These are phyloP conservation scores for Myotis yumanensis DNA, from an alignment of 2,113 vertebrate species.

Conservation along the genomic window DNA sequence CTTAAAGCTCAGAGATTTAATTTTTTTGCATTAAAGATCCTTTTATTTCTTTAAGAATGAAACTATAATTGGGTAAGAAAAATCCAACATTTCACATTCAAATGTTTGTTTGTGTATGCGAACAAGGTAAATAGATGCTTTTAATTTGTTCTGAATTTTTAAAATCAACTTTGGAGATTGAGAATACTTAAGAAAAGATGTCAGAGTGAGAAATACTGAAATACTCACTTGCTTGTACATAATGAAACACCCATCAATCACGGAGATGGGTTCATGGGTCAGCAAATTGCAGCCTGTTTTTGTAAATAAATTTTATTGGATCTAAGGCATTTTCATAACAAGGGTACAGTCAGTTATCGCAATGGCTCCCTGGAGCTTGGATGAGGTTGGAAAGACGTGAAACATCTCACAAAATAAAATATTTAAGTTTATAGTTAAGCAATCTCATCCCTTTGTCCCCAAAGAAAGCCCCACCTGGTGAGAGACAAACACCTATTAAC, in stretches of 20 bases:
- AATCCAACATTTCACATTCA: neutral
- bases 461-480: neutral
- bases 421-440: neutral
- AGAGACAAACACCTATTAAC: neutral
- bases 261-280: neutral
- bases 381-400: neutral
- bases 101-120: slow-evolving; percentile 12
- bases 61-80: neutral
- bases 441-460: neutral
- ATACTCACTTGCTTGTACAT: neutral
- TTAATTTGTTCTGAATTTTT: neutral
- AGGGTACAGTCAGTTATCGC: neutral
- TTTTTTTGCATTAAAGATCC: neutral
- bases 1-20: neutral
- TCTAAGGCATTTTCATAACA: neutral
- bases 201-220: neutral
- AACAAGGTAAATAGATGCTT: neutral
- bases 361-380: neutral
- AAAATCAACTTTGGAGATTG: slow-evolving; percentile 34
- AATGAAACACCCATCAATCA: slow-evolving; percentile 19
- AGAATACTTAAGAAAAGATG: neutral
- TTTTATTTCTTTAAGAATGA: slow-evolving; percentile 3
- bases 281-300: neutral
- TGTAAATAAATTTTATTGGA: neutral
- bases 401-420: neutral